Conservation (phyloP, 2,797 vertebrate genomes). For the Octomys mimax region DNA sequence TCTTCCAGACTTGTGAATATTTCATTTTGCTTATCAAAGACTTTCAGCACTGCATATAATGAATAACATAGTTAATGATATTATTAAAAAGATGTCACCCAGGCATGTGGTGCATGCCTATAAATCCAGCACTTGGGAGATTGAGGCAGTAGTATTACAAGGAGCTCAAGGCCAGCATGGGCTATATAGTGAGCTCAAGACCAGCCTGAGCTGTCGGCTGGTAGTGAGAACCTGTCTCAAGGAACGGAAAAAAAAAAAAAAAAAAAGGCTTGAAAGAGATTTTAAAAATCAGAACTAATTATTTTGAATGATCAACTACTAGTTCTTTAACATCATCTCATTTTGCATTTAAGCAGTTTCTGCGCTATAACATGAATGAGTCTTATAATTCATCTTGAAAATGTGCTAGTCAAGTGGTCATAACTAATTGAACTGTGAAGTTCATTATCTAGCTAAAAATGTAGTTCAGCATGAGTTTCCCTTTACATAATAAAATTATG, state of each 20-base stretch:
- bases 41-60: background rate
- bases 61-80: background rate
- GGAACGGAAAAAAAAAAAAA: background rate
- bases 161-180: background rate
- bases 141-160: background rate
- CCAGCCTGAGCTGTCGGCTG: background rate
- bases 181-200: background rate
- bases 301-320: background rate
- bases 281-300: slow-evolving; percentile 1
- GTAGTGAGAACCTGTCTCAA: background rate
- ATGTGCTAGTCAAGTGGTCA: background rate
- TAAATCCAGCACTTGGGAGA: background rate
- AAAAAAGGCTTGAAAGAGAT: background rate
- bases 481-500: background rate
- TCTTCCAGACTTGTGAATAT: background rate
- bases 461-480: background rate
- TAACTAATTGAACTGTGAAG: background rate
- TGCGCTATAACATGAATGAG: background rate
- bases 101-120: background rate
- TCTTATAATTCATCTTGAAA: slow-evolving; percentile 7
- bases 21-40: background rate
- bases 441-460: background rate
- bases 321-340: background rate
- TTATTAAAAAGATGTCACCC: background rate
- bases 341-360: slow-evolving; percentile 36